These are phyloP conservation scores for Oscheius onirici DNA, from an alignment of 2,888 invertebrate species.

Conservation along the genomic window DNA sequence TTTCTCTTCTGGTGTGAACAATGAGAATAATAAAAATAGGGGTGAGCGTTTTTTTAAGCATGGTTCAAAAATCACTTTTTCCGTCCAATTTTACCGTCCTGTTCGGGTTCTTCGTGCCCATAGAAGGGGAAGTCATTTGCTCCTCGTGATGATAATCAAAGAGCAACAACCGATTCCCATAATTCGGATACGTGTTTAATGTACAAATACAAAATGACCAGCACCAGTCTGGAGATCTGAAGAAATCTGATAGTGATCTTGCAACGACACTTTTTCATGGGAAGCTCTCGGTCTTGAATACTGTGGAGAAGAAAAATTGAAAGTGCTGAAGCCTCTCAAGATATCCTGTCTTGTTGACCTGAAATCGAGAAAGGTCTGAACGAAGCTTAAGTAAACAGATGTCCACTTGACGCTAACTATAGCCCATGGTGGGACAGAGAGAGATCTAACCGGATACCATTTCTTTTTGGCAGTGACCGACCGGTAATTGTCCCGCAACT, in stretches of 20 bases:
- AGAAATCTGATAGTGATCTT: too few relatives aligned
- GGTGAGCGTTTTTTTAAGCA: too few relatives aligned
- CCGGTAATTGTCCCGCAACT: neutral
- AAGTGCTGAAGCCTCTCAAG: neutral
- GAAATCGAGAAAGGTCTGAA: constrained; percentile 9
- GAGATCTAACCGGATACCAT: neutral
- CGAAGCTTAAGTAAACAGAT: constrained; percentile 21
- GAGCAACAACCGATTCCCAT: too few relatives aligned
- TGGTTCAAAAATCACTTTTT: too few relatives aligned
- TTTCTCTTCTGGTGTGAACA: too few relatives aligned
- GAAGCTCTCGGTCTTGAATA: neutral
- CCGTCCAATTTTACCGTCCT: too few relatives aligned
- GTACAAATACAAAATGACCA: neutral
- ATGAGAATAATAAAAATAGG: too few relatives aligned
- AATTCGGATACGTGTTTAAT: too few relatives aligned
- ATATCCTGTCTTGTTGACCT: constrained; percentile 11
- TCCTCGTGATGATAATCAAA: too few relatives aligned
- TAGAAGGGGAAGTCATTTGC: too few relatives aligned
- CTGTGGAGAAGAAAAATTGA: neutral
- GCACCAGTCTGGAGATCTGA: neutral
- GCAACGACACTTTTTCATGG: neutral
- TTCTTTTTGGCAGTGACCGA: neutral
- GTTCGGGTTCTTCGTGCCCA: too few relatives aligned
- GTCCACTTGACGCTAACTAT: constrained; percentile 28
- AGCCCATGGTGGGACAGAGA: neutral